Base-by-base conservation (phyloP, 30 jellyfish, hydroid and myxozoan species). In the Aurelia sp. region DNA sequence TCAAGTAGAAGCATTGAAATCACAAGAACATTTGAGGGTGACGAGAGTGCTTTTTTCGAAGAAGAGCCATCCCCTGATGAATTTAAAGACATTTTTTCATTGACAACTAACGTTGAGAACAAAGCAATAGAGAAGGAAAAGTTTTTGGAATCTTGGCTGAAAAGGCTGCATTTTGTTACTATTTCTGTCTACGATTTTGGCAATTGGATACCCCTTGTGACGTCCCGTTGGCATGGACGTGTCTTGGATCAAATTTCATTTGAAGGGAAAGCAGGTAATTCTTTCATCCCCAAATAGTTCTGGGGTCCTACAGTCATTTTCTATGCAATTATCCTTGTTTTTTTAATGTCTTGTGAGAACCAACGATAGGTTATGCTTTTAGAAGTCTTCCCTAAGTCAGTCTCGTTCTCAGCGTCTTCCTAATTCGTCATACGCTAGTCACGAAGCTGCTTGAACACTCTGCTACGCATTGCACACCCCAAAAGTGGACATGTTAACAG, bases 191-290 rank as follows among this genome's bases (percentile, higher is more conserved):
- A 67, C 40, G 90, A 94, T 69, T 87, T 94, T 63, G 98, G 98
- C 70, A 94, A 94, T 61, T 94, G 97, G 97, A 69, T 94, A 17
- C 98, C 98, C 13, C 85, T 94, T 21, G 98, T 94, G 31, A 65
- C 96, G 76, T 88, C 98, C 31, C 88, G 98, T 13, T 94, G 98
- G 63, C 98, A 94, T 73, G 98, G 98, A 6, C 89, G 98, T 71
- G 98, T 97, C 31, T 64, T 94, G 81, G 98, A 94, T 72, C 98
- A 94, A 66, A 70, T 89, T 19, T 85, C 98, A 20, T 80, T 94
- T 31, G 98, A 94, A 74, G 82, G 93, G 41, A 77, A 94, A 82
- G 90, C 78, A 78, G 98, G 98, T 93, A 55, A 33, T 69, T 41
- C 82, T 2, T 67, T 21, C 4, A 7, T 0, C 11, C 55, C 15